These are phyloP conservation scores for Glossosoma conforme DNA, from an alignment of 1,140 invertebrate species.

Conservation along the genomic window DNA sequence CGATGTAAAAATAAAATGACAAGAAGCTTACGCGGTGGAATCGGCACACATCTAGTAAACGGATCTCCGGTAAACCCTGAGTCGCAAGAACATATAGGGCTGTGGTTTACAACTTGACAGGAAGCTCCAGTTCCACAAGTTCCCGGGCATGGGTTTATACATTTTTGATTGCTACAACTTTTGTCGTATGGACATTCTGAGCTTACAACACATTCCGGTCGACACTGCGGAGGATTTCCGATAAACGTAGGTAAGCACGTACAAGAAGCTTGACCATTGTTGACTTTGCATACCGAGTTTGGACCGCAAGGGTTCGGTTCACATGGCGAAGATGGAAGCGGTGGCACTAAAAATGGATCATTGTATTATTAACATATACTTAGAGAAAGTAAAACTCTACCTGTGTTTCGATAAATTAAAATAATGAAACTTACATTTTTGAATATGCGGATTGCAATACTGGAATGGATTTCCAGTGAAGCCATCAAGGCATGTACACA, in stretches of 20 bases:
- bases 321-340: slow-evolving; percentile 52
- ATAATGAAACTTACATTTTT: slow-evolving; percentile 48
- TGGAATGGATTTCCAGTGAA: slow-evolving; percentile 68
- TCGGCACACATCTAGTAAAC: slow-evolving; percentile 46
- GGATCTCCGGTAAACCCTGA: slow-evolving; percentile 55
- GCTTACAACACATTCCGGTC: slow-evolving; percentile 76
- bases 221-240: slow-evolving; percentile 58
- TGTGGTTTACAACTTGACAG: slow-evolving; percentile 56
- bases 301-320: slow-evolving; percentile 66
- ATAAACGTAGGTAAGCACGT: slow-evolving; percentile 58
- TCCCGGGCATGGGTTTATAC: slow-evolving; percentile 57
- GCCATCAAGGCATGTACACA: slow-evolving; percentile 63
- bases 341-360: slow-evolving; percentile 6
- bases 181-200: slow-evolving; percentile 76
- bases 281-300: slow-evolving; percentile 64
- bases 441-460: slow-evolving; percentile 52
- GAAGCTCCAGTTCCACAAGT: slow-evolving; percentile 56
- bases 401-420: slow-evolving; percentile 65
- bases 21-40: slow-evolving; percentile 44
- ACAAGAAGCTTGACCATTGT: slow-evolving; percentile 55
- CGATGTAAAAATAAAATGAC: slow-evolving; percentile 23
- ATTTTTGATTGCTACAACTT: slow-evolving; percentile 64
- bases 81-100: slow-evolving; percentile 54
- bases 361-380: slow-evolving; percentile 33
- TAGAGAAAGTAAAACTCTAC: slow-evolving; percentile 55